These are phyloP conservation scores for Sarcophaga rosellei DNA, from an alignment of 2,888 invertebrate genomes.

Conservation along the genomic window DNA sequence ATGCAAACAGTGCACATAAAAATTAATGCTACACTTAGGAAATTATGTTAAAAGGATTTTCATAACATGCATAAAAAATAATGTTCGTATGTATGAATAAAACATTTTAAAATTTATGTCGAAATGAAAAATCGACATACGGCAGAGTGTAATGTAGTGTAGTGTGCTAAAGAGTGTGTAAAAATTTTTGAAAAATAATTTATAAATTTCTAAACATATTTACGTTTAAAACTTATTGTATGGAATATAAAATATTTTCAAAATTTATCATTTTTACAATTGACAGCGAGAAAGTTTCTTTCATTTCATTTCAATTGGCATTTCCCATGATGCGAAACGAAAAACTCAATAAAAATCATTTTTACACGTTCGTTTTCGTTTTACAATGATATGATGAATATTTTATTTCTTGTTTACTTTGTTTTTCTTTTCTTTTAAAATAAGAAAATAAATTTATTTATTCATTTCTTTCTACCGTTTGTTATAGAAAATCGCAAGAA, in stretches of 20 bases:
- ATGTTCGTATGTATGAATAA: too few species aligned
- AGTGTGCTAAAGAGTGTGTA: not conserved
- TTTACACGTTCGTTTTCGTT: conserved; percentile 24
- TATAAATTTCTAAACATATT: not conserved
- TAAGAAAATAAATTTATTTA: not conserved
- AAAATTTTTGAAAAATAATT: not conserved
- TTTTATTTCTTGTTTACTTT: not conserved
- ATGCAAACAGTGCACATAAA: not conserved
- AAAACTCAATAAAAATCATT: conserved; percentile 28
- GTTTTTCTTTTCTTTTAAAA: not conserved
- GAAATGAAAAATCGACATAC: too few species aligned
- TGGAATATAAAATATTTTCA: not conserved
- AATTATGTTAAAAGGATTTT: not conserved
- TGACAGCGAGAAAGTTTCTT: not conserved
- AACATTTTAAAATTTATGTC: too few species aligned
- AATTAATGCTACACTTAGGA: not conserved
- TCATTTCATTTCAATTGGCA: conserved; percentile 6
- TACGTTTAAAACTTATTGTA: not conserved
- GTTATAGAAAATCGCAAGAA: too few species aligned
- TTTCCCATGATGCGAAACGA: not conserved
- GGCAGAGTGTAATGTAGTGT: not conserved
- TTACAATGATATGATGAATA: conserved; percentile 2
- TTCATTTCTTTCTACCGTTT: not conserved
- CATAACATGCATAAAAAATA: not conserved
- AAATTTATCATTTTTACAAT: not conserved